Conservation (phyloP, 2,797 vertebrate species). For the Hydrocynus forskahlii region DNA sequence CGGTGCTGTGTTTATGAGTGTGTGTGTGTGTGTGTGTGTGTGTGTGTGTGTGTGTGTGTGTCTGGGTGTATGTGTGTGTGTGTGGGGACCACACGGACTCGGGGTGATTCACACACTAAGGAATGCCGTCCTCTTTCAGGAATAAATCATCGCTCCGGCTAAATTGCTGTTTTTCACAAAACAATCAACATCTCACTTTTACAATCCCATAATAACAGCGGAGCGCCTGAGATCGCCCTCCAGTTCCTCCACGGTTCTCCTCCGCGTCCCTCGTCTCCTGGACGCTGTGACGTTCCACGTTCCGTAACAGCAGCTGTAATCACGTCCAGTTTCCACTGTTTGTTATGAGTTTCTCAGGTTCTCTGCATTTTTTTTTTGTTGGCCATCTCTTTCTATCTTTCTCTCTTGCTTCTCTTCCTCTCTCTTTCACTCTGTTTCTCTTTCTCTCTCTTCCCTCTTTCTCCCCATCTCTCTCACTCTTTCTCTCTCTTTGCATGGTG, state of each 20-base stretch:
- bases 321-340: slow-evolving; percentile 56
- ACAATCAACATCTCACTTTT: slow-evolving; percentile 59
- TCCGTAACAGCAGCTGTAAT: slow-evolving; percentile 52
- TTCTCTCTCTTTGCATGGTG: not conserved
- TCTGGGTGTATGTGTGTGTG: not conserved
- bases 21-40: too few species aligned
- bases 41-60: not conserved
- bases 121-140: slow-evolving; percentile 53
- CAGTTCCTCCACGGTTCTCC: not conserved
- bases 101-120: slow-evolving; percentile 50
- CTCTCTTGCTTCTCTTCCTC: not conserved
- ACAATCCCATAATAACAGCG: slow-evolving; percentile 47
- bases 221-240: slow-evolving; percentile 3
- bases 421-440: not conserved
- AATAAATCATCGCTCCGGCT: slow-evolving; percentile 55
- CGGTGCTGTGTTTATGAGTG: too few species aligned
- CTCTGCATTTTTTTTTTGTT: slow-evolving; percentile 29
- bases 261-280: not conserved
- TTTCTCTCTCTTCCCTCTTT: not conserved
- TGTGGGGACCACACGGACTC: slow-evolving; percentile 51
- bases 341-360: slow-evolving; percentile 47
- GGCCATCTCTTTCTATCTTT: not conserved
- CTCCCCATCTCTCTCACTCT: not conserved
- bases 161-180: slow-evolving; percentile 68
- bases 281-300: slow-evolving; percentile 46